Conservation (phyloP, 2,888 invertebrate species). For the Colletes collaris region DNA sequence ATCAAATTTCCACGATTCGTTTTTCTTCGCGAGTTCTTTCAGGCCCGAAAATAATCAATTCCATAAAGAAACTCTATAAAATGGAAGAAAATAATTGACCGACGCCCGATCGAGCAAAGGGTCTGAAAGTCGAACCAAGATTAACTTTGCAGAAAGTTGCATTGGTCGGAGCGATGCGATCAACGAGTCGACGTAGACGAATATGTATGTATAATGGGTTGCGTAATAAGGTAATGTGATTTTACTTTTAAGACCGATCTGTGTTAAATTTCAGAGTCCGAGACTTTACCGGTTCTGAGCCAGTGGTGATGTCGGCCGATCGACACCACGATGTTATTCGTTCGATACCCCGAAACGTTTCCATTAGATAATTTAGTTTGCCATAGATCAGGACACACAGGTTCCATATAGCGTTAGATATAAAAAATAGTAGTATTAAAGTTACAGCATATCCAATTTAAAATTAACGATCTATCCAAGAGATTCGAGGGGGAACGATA, state of each 20-base stretch:
- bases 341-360: slow-evolving; percentile 11
- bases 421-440: slow-evolving; percentile 15
- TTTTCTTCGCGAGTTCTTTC: slow-evolving; percentile 9
- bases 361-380: slow-evolving; percentile 5
- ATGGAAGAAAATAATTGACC: no score
- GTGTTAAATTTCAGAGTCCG: slow-evolving; percentile 52
- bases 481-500: slow-evolving; percentile 26
- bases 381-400: slow-evolving; percentile 13
- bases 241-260: slow-evolving; percentile 70
- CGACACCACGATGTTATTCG: slow-evolving; percentile 31
- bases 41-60: not conserved
- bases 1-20: no score
- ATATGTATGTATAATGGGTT: slow-evolving; percentile 29
- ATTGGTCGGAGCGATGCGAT: no score
- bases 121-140: no score
- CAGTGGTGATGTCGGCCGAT: slow-evolving; percentile 56
- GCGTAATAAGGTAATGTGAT: slow-evolving; percentile 64
- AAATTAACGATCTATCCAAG: slow-evolving; percentile 18
- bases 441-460: slow-evolving; percentile 26
- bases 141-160: no score
- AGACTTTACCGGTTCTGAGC: slow-evolving; percentile 51
- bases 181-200: no score
- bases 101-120: not conserved
- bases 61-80: no score
- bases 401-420: slow-evolving; percentile 29